A percentile compares a stretch with the other conserved stretches of the same genome.
Conservation (phyloP, 37 sponge, comb jelly and placozoan genomes). For the Crambe crambe region DNA sequence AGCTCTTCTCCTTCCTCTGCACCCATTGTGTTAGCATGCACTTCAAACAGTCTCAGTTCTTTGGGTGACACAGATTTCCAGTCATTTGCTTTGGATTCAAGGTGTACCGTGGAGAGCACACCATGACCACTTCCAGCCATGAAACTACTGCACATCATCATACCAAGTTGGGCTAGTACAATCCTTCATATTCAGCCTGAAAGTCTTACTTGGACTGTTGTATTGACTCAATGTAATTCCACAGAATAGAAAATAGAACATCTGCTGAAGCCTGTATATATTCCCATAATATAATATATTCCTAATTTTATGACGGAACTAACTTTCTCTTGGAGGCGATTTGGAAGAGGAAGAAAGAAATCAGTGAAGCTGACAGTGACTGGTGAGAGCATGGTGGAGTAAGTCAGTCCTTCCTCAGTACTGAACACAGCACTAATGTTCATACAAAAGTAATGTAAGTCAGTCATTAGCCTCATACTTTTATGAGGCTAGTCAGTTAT, state of each 20-base stretch:
- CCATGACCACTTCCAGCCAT: not conserved
- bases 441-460: not conserved
- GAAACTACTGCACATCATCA: not conserved
- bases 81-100: not conserved
- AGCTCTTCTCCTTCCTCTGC: not conserved
- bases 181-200: too few species aligned
- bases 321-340: not conserved
- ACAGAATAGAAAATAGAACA: not conserved
- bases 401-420: conserved; percentile 55
- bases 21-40: too few species aligned
- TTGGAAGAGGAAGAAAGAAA: conserved; percentile 50
- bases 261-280: not conserved
- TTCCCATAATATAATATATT: not conserved
- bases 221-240: conserved; percentile 3
- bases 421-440: conserved; percentile 57
- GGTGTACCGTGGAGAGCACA: conserved; percentile 15
- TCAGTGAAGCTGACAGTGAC: conserved; percentile 49
- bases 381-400: conserved; percentile 11
- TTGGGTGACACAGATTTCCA: not conserved
- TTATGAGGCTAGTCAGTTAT: not conserved
- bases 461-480: not conserved
- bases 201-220: conserved; percentile 22
- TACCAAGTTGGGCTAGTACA: too few species aligned
- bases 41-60: not conserved
- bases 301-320: not conserved